A percentile compares a stretch with the other conserved stretches of the same genome.
phyloP scores from a whole-genome alignment of 2,888 invertebrate species.

The Galerucella calmariensis region DNA sequence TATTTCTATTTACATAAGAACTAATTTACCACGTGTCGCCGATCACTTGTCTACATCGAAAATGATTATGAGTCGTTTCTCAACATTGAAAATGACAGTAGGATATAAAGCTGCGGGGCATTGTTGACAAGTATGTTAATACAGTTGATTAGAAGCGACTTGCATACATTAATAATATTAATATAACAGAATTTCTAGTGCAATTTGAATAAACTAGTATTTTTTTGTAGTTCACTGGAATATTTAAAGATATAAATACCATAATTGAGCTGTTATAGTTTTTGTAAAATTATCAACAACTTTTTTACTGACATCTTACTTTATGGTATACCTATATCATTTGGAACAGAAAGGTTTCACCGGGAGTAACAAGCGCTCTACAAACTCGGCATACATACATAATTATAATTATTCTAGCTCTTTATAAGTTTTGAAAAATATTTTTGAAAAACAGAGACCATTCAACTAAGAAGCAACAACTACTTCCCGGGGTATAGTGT shows the following conservation, averaged over 20 bases:
- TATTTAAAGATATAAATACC: background rate
- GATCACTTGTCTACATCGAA: constrained; percentile 22
- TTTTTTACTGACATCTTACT: constrained; percentile 1
- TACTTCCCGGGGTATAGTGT: too few relatives aligned
- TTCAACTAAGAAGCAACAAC: too few relatives aligned
- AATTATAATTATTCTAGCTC: too few relatives aligned
- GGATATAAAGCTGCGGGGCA: constrained; percentile 20
- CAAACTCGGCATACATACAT: too few relatives aligned
- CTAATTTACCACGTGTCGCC: constrained; percentile 34
- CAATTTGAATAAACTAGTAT: constrained; percentile 21
- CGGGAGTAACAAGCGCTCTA: too few relatives aligned
- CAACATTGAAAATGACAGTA: constrained; percentile 30
- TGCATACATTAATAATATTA: constrained; percentile 26
- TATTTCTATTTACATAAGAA: constrained; percentile 13
- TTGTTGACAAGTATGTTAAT: constrained; percentile 36
- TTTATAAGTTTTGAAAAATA: too few relatives aligned
- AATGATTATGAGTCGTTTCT: constrained; percentile 27
- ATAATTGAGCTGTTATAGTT: constrained; percentile 9
- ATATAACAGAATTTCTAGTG: constrained; percentile 16
- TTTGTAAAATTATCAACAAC: constrained; percentile 13
- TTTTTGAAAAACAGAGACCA: too few relatives aligned
- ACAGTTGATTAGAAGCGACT: constrained; percentile 23
- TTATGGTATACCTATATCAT: background rate
- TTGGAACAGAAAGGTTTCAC: too few relatives aligned
- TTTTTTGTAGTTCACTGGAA: constrained; percentile 9